Evolutionary conservation across 92 coral and sea anemone species (phyloP).

Genomic region (Phenganax stokvisi): DNA sequence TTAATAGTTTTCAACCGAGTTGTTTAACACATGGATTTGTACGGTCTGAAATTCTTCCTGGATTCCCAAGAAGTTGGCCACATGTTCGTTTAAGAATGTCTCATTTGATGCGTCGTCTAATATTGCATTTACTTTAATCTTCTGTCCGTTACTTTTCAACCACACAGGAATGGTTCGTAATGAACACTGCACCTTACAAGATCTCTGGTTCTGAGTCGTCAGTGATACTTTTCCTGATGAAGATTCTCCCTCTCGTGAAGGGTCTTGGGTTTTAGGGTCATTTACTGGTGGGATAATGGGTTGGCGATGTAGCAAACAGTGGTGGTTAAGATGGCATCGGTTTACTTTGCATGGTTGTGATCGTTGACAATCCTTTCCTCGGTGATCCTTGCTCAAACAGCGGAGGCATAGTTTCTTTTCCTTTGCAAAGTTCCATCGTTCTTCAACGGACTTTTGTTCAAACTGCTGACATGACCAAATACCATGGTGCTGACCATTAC

Average conservation of each 20-base stretch:
- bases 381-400: no score
- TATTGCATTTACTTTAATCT: not conserved
- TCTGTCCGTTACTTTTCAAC: not conserved
- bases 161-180: not conserved
- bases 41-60: no score
- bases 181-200: not conserved
- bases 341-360: no score
- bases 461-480: conserved; percentile 47
- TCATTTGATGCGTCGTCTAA: no score
- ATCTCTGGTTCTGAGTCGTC: not conserved
- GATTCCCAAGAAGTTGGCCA: no score
- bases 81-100: no score
- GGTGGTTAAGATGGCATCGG: not conserved
- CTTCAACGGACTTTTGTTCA: conserved; percentile 31
- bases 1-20: no score
- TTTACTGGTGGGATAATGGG: not conserved
- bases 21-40: no score
- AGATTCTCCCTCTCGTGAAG: not conserved
- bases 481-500: conserved; percentile 43
- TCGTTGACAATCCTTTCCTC: no score
- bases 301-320: conserved; percentile 3
- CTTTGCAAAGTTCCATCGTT: conserved; percentile 29
- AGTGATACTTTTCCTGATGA: not conserved
- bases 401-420: no score
- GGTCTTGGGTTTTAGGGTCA: no score